Conservation (phyloP, 2,797 vertebrate species). For the Onychomys arenicola region DNA sequence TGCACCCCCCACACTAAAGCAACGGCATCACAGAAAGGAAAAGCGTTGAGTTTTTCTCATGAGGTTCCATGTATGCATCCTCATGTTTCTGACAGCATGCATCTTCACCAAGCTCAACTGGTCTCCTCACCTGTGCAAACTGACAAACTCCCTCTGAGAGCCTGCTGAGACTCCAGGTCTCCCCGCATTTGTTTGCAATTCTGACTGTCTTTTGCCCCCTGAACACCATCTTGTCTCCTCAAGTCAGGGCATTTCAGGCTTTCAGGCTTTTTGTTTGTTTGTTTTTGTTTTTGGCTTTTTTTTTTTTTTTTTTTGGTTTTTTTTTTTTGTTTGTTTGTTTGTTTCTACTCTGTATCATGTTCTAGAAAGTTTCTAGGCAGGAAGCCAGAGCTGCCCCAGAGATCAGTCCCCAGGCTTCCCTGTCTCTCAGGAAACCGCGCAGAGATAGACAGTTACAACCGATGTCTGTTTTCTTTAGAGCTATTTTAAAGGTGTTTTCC, state of each 20-base stretch:
- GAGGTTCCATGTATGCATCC: background rate
- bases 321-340: no score
- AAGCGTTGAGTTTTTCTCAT: background rate
- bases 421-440: background rate
- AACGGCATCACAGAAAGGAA: background rate
- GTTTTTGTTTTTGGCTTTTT: background rate
- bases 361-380: background rate
- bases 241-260: background rate
- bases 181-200: background rate
- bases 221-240: background rate
- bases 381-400: background rate
- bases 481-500: background rate
- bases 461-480: background rate
- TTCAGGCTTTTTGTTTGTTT: background rate
- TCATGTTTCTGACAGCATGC: background rate
- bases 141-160: no score
- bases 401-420: background rate
- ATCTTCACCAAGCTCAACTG: background rate
- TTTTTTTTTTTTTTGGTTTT: no score
- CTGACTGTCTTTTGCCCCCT: background rate
- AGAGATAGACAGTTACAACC: background rate
- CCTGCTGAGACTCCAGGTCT: background rate
- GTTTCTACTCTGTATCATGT: rapidly evolving
- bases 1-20: background rate
- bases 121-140: background rate